Percentiles rank a stretch among this genome's conserved stretches.
Conservation (phyloP, 2,113 vertebrate genomes). For the Cervus canadensis region DNA sequence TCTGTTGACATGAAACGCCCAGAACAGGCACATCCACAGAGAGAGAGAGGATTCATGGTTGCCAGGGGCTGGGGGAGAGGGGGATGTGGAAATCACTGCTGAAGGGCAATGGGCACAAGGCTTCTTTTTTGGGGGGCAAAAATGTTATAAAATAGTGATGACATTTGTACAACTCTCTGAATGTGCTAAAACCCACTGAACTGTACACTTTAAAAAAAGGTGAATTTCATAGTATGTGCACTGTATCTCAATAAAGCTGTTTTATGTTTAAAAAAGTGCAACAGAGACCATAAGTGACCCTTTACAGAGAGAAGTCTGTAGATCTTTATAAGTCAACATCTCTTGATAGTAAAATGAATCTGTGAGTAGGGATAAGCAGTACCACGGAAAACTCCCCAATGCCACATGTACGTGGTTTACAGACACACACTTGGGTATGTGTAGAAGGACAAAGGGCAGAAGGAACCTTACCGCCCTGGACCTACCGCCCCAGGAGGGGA, state of each 20-base stretch:
- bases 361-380: neutral
- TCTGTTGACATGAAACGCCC: rapidly evolving
- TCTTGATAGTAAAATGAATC: neutral
- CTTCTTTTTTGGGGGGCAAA: neutral
- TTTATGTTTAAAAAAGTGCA: neutral
- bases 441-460: neutral
- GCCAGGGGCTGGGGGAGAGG: neutral
- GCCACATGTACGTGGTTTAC: rapidly evolving
- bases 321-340: too few relatives aligned
- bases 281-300: neutral
- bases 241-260: neutral
- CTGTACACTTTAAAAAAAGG: rapidly evolving
- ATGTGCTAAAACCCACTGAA: neutral
- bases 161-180: neutral
- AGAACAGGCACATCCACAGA: neutral
- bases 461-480: neutral
- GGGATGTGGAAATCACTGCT: neutral
- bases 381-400: neutral
- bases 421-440: rapidly evolving
- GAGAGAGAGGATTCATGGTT: rapidly evolving
- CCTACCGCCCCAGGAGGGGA: too few relatives aligned
- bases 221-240: neutral
- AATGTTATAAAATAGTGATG: neutral
- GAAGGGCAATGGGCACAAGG: neutral
- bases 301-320: neutral